Base-by-base conservation (phyloP, 2,797 vertebrate genomes). In the Helostoma temminkii region DNA sequence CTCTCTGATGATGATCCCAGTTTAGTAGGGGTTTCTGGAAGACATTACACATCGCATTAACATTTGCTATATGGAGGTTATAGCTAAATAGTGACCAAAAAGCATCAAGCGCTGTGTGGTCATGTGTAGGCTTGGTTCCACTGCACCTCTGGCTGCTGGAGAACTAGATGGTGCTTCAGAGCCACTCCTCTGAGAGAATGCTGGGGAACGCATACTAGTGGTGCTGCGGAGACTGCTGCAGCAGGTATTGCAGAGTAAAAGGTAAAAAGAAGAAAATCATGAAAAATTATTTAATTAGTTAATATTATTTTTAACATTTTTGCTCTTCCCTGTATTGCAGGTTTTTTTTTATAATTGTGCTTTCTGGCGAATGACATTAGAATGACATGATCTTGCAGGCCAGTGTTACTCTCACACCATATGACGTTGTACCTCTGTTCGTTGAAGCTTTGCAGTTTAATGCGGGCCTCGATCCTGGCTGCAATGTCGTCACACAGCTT, bases 401-500 rank as follows among this genome's bases (percentile, higher is more conserved):
- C 18, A 9, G 39, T 3, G 16, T 43, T 43, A 9, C n/a, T 3
- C 41, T 1, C 16, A 1, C 3, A 5, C 2, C 15, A n/a, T 1
- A 18, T 37, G 9, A 45, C 9, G 2, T 10, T 16, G 16, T 60
- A 91, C 92, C 89, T 87, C 8, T 85, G 87, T 39, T 87, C 81
- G 3, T 79, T 82, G 58, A 76, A 34, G 57, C 77, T 80, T 47
- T 66, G 71, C 71, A 89, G 83, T 56, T 89, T 92, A 4, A 93
- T 76, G 19, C 87, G 87, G 16, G 88, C 77, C 68, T 87, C 90
- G 2, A 91, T 88, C 77, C 92, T 88, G 61, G 86, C 61, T 0
- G 89, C 69, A 30, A 95, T 81, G 25, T 94, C 94, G 5, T 96
- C 93, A 54, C 94, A 93, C 46, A 95, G 93, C 42, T 93, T 94